Base-by-base conservation (phyloP, 1,140 invertebrate genomes). In the Pseudomyrmex sp. region DNA sequence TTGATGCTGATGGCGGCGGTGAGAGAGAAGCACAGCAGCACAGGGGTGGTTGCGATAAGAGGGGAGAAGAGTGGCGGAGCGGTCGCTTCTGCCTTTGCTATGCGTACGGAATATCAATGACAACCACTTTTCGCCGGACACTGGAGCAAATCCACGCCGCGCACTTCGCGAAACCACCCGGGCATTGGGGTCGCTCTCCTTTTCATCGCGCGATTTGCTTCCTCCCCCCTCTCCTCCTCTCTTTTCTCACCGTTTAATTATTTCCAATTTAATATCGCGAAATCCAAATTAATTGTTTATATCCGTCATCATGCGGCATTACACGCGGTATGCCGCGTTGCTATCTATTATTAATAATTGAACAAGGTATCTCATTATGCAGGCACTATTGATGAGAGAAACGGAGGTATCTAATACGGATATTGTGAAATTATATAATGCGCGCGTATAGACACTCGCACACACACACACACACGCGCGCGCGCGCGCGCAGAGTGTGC, bases 81-180 rank as follows among this genome's bases (percentile, higher is more conserved):
- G 86, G 86, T 83, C 91, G 87, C 90, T 89, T 90, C 90, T 92
- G 90, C 86, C 89, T 91, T 90, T 88, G 84, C 90, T 84, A 88
- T 93, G 92, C 83, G 90, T 70, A 26, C 66, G 90, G 93, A 93
- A 93, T 93, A 93, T 92, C 93, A 93, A 93, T 92, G 91, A 86
- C 89, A 74, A 73, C 87, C 86, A 91, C 89, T 91, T 90, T 91
- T 90, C 85, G 86, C 70, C 74, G 86, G 80, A 69, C 85, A 79
- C 35, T 56, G 86, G 80, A 58, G 84, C 84, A 76, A 85, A 85
- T 74, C 50, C 35, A 50, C 85, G 68, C 66, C 54, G 76, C 44
- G 66, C 76, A 80, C 76, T 80, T 72, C 46, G 76, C 65, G 48
- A 70, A 61, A 80, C 65, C 65, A n/a, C 54, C 70, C 69, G 48